Percentiles rank a stretch among this genome's conserved stretches.
These are phyloP conservation scores for Theristicus caerulescens DNA, from an alignment of 2,113 vertebrate genomes.

Conservation along the genomic window DNA sequence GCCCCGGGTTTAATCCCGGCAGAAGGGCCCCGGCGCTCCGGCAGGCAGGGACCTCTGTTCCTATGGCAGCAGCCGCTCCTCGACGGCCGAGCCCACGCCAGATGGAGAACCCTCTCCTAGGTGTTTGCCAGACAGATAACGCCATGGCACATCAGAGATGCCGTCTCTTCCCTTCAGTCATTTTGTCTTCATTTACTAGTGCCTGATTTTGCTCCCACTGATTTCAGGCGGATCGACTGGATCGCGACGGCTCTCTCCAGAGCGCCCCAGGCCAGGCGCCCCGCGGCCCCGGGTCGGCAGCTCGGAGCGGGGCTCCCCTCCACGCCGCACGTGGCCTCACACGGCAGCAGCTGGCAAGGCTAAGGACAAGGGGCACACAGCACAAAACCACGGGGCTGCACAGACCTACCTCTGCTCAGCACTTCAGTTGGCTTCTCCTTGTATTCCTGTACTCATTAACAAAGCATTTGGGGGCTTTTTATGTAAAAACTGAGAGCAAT, in stretches of 20 bases:
- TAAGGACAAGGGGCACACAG: not conserved
- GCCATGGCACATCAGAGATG: not conserved
- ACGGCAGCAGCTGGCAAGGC: not conserved
- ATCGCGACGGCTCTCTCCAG: not conserved
- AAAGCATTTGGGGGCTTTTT: not conserved
- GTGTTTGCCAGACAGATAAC: not conserved
- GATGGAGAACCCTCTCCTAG: not conserved
- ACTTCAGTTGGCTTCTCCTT: not conserved
- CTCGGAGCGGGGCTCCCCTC: not conserved
- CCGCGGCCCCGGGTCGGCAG: not conserved
- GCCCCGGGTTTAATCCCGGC: not conserved
- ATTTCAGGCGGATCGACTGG: not conserved
- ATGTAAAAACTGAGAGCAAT: not conserved
- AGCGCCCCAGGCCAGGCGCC: not conserved
- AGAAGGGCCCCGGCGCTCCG: not conserved
- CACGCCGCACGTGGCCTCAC: accelerated
- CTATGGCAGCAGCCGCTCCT: conserved; percentile 28
- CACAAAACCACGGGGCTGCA: not conserved
- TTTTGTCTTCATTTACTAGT: not conserved
- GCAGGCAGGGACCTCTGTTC: not conserved
- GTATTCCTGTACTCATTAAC: not conserved
- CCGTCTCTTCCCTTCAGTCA: not conserved
- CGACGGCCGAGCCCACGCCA: accelerated
- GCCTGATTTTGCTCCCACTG: not conserved
- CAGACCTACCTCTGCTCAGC: not conserved